Percentiles rank a stretch among this genome's conserved stretches.
Conservation (phyloP, 2,113 vertebrate genomes). For the Mesocricetus auratus region DNA sequence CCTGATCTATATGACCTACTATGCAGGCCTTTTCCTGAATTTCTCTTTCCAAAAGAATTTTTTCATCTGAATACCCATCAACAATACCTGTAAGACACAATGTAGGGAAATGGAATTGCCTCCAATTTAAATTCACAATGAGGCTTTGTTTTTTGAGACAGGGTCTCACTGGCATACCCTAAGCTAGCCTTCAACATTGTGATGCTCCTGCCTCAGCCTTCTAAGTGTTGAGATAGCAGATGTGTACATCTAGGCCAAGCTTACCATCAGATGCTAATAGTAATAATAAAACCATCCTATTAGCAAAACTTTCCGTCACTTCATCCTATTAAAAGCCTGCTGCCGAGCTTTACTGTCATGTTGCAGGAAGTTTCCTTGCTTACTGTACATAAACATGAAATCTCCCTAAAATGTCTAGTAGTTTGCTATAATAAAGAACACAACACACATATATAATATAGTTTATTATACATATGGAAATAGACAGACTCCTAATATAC, state of each 20-base stretch:
- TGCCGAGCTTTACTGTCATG: background rate
- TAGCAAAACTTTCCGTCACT: constrained; percentile 34
- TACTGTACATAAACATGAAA: constrained; percentile 11
- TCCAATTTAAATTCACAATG: constrained; percentile 44
- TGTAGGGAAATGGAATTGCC: constrained; percentile 5
- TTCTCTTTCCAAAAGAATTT: constrained; percentile 91
- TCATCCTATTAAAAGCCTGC: constrained; percentile 4
- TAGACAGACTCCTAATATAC: constrained; percentile 36
- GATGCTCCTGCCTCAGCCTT: background rate
- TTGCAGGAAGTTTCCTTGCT: background rate
- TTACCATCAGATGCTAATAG: background rate
- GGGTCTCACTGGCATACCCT: background rate
- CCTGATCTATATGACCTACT: constrained; percentile 89
- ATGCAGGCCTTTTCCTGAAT: constrained; percentile 89
- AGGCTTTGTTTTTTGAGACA: background rate
- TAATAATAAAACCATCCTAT: background rate
- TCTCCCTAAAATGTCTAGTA: constrained; percentile 51
- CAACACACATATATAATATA: background rate
- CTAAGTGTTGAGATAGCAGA: background rate
- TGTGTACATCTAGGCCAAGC: background rate
- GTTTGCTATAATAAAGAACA: constrained; percentile 14
- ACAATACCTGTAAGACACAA: constrained; percentile 90
- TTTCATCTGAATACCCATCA: constrained; percentile 96
- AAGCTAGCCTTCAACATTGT: background rate
- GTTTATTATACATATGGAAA: constrained; percentile 41